These are phyloP conservation scores for Drosophila kambysellisi DNA, from an alignment of 2,888 invertebrate species.

Conservation along the genomic window DNA sequence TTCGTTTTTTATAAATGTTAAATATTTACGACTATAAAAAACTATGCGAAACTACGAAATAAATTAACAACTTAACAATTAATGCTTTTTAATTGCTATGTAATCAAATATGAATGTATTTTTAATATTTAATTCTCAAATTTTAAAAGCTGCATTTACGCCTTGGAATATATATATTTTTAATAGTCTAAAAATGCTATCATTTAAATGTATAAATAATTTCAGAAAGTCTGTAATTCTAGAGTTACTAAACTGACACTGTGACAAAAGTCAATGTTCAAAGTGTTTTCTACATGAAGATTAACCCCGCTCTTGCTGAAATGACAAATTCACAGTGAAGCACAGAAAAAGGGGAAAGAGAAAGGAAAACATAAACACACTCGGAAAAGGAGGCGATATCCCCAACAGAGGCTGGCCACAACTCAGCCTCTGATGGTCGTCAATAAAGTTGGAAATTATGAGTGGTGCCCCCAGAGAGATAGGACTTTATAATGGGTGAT, in stretches of 20 bases:
- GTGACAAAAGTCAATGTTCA: neutral
- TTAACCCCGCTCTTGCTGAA: constrained; percentile 3
- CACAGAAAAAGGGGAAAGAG: neutral
- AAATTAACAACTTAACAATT: neutral
- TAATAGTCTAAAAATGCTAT: neutral
- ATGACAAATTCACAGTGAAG: neutral
- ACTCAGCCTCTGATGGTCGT: constrained; percentile 53
- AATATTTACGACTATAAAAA: constrained; percentile 42
- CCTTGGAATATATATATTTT: neutral
- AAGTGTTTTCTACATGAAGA: neutral
- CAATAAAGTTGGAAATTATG: constrained; percentile 65
- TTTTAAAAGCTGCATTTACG: neutral
- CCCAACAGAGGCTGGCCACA: constrained; percentile 43
- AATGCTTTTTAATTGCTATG: neutral
- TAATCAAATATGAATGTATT: neutral
- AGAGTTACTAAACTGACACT: neutral
- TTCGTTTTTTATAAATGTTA: constrained; percentile 16
- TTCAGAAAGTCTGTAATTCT: neutral
- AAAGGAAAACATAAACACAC: constrained; percentile 35
- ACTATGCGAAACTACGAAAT: constrained; percentile 16
- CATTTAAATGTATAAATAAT: neutral
- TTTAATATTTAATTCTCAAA: neutral
- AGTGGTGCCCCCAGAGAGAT: constrained; percentile 41
- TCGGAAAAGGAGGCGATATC: constrained; percentile 27
- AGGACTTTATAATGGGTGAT: constrained; percentile 57